Percentiles rank a stretch among this genome's conserved stretches.
Evolutionary conservation across 2,888 invertebrate genomes (phyloP).

Genomic region (Caenorhabditis doughertyi): DNA sequence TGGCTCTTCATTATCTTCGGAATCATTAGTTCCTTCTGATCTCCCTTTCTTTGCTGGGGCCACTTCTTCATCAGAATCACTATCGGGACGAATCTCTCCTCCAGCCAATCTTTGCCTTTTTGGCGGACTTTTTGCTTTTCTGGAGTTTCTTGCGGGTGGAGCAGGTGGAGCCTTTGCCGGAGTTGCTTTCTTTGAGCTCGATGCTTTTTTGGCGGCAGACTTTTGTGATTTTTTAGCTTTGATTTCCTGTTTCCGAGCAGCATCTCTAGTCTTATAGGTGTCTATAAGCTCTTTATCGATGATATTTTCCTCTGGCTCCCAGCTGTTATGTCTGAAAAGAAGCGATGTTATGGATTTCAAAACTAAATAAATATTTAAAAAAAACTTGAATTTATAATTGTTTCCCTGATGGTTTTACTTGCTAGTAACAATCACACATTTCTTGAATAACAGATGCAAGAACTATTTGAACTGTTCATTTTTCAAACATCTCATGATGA

Average conservation of each 20-base stretch:
- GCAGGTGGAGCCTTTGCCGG: neutral
- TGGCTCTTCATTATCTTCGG: constrained; percentile 3
- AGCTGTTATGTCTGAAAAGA: constrained; percentile 57
- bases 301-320: constrained; percentile 57
- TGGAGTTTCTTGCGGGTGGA: neutral
- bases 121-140: constrained; percentile 15
- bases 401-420: too few relatives aligned
- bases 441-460: too few relatives aligned
- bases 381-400: too few relatives aligned
- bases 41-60: too few relatives aligned
- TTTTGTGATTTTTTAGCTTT: constrained; percentile 5
- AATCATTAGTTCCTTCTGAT: neutral
- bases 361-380: too few relatives aligned
- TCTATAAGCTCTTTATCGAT: constrained; percentile 31
- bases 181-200: neutral
- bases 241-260: neutral
- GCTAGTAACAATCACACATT: too few relatives aligned
- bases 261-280: constrained; percentile 11
- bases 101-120: constrained; percentile 60
- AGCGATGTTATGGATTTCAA: neutral
- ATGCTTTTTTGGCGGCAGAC: neutral
- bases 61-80: constrained; percentile 51
- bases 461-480: too few relatives aligned
- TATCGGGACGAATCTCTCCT: constrained; percentile 65
- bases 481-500: too few relatives aligned